A percentile compares a stretch with the other conserved stretches of the same genome.
Conservation (phyloP, 2,113 vertebrate genomes). For the Paradoxurus hermaphroditus region DNA sequence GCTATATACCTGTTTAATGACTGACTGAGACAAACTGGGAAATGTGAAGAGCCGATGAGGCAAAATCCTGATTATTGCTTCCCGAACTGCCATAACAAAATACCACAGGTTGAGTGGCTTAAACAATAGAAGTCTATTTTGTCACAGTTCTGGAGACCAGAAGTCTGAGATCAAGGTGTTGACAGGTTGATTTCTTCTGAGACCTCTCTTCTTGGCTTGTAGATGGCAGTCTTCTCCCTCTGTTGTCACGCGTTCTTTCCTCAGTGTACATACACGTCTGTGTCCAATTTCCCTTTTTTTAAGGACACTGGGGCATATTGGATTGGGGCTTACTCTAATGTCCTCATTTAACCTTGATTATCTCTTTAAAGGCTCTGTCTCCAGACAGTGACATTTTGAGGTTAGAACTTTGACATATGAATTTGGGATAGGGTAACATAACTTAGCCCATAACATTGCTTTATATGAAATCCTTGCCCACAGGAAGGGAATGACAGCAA, state of each 20-base stretch:
- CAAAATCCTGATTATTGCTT: constrained; percentile 18
- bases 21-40: not conserved
- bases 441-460: not conserved
- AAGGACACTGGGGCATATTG: not conserved
- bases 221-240: not conserved
- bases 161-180: not conserved
- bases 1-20: not conserved
- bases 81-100: not conserved
- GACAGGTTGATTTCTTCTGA: not conserved
- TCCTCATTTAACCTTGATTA: not conserved
- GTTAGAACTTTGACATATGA: not conserved
- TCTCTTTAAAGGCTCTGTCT: not conserved
- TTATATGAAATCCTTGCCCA: constrained; percentile 14
- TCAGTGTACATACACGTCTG: not conserved
- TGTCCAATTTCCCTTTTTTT: not conserved
- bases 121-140: not conserved
- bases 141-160: not conserved
- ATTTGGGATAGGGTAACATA: not conserved
- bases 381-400: not conserved
- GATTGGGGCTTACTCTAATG: not conserved
- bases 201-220: not conserved
- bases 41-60: not conserved
- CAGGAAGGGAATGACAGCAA: constrained; percentile 5
- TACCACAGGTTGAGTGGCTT: not conserved
- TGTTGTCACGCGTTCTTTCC: not conserved